phyloP scores from a whole-genome alignment of 2,888 invertebrate genomes.

The Oasisia sp. region DNA sequence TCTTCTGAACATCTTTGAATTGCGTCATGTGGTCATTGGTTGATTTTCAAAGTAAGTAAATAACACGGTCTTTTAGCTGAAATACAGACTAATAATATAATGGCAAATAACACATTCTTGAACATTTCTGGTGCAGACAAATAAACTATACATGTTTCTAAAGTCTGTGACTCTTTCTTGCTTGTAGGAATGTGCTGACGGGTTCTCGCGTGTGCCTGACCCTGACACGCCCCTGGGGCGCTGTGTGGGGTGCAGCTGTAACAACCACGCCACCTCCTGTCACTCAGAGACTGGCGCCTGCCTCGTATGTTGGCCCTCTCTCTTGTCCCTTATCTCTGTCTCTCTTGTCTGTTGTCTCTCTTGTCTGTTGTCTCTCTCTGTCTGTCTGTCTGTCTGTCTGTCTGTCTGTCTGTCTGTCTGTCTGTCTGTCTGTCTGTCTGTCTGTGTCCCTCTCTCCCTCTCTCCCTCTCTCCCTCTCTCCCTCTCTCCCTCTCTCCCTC shows the following conservation, averaged over 20 bases:
- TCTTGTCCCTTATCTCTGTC: not conserved
- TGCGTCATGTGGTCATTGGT: not conserved
- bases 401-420: too few relatives aligned
- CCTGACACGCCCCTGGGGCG: conserved; percentile 47
- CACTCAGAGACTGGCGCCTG: conserved; percentile 63
- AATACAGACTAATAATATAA: not conserved
- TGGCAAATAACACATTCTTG: not conserved
- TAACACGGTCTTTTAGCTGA: not conserved
- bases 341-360: not conserved
- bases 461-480: too few relatives aligned
- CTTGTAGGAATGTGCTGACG: conserved; percentile 46
- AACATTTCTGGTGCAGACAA: not conserved
- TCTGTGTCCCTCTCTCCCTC: too few relatives aligned
- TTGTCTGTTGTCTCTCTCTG: too few relatives aligned
- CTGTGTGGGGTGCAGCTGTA: conserved; percentile 78
- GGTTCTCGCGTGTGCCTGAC: conserved; percentile 52
- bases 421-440: too few relatives aligned
- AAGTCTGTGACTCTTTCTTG: not conserved
- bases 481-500: too few relatives aligned
- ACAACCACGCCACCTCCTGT: conserved; percentile 68
- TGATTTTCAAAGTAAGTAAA: not conserved
- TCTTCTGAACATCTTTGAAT: too few relatives aligned
- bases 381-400: too few relatives aligned
- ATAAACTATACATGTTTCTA: not conserved
- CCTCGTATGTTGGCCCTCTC: conserved; percentile 51